These are phyloP conservation scores for Holothuria glaberrima DNA, from an alignment of 35 echinoderm and acorn worm genomes.

Conservation along the genomic window DNA sequence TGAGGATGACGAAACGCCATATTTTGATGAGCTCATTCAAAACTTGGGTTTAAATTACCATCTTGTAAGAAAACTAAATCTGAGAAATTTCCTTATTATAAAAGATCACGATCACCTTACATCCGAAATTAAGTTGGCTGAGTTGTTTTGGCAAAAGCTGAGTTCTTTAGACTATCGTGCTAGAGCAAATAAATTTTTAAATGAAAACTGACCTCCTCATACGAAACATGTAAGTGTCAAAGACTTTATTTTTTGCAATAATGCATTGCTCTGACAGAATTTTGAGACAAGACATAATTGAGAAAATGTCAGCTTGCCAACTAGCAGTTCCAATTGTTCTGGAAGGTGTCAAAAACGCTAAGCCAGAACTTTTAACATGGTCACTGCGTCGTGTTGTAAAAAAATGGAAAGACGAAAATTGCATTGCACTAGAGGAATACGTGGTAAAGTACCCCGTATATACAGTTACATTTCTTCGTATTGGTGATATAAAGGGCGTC, in stretches of 20 bases:
- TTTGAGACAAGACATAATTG: background rate
- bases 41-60: too few relatives aligned
- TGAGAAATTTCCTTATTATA: background rate
- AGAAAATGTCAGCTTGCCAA: slow-evolving; percentile 29
- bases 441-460: background rate
- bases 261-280: slow-evolving; percentile 24
- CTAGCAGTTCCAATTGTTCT: slow-evolving; percentile 23
- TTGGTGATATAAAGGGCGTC: background rate
- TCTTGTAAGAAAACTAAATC: background rate
- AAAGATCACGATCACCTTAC: background rate
- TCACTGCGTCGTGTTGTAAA: slow-evolving; percentile 16
- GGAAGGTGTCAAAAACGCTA: background rate
- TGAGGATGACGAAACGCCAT: background rate
- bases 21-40: background rate
- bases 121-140: background rate
- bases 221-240: background rate
- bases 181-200: background rate
- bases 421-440: background rate
- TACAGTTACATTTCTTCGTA: background rate
- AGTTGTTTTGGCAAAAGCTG: slow-evolving; percentile 30
- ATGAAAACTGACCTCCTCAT: background rate
- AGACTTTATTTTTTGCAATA: slow-evolving; percentile 15
- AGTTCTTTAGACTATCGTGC: background rate
- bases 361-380: background rate
- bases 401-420: slow-evolving; percentile 6